Percentiles rank a stretch among this genome's conserved stretches.
Evolutionary conservation across 37 sponge, comb jelly and placozoan genomes (phyloP).

Genomic region (Cliona cf. orientalis): DNA sequence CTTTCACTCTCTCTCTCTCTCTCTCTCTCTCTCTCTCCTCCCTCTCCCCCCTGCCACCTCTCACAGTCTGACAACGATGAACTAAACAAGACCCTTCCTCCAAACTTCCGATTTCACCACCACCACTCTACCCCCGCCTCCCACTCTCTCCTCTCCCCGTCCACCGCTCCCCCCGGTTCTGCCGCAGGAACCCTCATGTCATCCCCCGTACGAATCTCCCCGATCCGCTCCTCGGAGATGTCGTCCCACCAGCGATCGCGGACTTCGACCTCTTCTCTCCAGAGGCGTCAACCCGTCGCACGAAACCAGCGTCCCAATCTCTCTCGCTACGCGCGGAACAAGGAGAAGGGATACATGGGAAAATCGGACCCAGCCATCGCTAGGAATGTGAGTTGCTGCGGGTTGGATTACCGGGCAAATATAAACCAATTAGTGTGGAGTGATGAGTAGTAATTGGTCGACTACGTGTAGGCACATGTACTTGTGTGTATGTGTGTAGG

Average conservation of each 20-base stretch:
- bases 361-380: conserved; percentile 55
- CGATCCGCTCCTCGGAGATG: conserved; percentile 26
- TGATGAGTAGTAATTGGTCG: background rate
- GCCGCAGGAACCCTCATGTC: conserved; percentile 28
- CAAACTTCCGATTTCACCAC: conserved; percentile 53
- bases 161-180: background rate
- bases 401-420: background rate
- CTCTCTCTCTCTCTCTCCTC: conserved; percentile 3
- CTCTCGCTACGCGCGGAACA: conserved; percentile 20
- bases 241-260: background rate
- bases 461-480: background rate
- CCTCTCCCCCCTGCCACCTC: conserved; percentile 12
- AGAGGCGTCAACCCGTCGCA: conserved; percentile 59
- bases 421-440: background rate
- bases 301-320: conserved; percentile 28
- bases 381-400: conserved; percentile 22
- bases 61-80: conserved; percentile 66
- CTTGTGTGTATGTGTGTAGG: conserved; percentile 7
- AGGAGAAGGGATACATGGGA: conserved; percentile 5
- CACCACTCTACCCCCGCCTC: background rate
- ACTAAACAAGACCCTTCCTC: conserved; percentile 73
- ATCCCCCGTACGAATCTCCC: conserved; percentile 34
- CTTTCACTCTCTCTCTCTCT: conserved; percentile 10
- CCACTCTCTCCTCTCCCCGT: conserved; percentile 4
- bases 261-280: conserved; percentile 38